These are phyloP conservation scores for Paracentrotus lividus DNA, from an alignment of 53 echinoderm and acorn worm genomes.

Conservation along the genomic window DNA sequence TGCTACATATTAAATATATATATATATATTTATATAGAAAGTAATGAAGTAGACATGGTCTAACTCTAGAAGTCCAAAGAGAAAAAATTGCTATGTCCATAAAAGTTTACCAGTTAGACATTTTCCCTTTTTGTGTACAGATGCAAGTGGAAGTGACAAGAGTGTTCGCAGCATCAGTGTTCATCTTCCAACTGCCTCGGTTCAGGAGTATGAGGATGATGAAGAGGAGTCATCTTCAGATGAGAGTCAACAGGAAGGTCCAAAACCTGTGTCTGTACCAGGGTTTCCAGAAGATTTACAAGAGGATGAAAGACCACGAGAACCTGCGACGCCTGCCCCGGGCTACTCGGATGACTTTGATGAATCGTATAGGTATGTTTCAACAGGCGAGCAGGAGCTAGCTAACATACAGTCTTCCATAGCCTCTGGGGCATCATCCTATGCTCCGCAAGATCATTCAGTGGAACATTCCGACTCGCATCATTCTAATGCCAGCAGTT, in stretches of 20 bases:
- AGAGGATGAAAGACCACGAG: constrained; percentile 27
- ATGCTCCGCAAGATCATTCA: not conserved
- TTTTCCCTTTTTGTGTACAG: constrained; percentile 39
- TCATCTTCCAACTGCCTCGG: constrained; percentile 76
- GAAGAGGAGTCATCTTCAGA: constrained; percentile 70
- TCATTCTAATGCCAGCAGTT: constrained; percentile 36
- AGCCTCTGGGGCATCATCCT: not conserved
- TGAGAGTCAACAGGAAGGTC: constrained; percentile 30
- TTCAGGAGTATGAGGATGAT: constrained; percentile 66
- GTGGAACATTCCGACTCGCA: not conserved
- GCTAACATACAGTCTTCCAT: constrained; percentile 45
- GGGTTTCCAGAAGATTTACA: constrained; percentile 69
- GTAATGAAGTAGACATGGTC: not conserved
- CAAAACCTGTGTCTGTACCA: constrained; percentile 73
- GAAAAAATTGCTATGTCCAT: too few relatives aligned
- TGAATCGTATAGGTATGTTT: constrained; percentile 70
- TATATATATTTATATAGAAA: not conserved
- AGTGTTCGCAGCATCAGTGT: constrained; percentile 86
- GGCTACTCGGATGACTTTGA: constrained; percentile 82
- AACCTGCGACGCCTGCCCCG: not conserved
- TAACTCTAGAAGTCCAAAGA: too few relatives aligned
- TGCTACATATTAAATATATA: not conserved
- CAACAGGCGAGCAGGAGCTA: constrained; percentile 82
- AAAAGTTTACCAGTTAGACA: too few relatives aligned
- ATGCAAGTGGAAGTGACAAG: constrained; percentile 82